These are phyloP conservation scores for Grus americana DNA, from an alignment of 2,113 vertebrate genomes.

Conservation along the genomic window DNA sequence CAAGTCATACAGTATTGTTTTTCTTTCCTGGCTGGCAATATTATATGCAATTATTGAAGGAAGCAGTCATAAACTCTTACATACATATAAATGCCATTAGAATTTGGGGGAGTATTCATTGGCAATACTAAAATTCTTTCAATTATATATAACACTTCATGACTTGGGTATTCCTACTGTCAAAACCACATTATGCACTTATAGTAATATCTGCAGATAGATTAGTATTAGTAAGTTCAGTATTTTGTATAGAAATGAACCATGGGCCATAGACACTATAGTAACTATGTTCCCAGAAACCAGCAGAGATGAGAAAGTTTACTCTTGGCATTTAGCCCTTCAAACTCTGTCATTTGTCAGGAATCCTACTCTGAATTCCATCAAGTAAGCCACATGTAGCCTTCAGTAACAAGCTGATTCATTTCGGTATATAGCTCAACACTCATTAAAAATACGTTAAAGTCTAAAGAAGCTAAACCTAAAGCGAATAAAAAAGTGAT, in stretches of 20 bases:
- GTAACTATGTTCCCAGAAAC: not conserved
- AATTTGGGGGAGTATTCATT: not conserved
- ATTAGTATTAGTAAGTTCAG: not conserved
- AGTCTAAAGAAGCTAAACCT: not conserved
- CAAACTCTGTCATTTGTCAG: not conserved
- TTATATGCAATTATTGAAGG: not conserved
- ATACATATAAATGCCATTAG: not conserved
- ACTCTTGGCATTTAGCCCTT: not conserved
- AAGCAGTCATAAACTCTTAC: not conserved
- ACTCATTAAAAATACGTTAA: not conserved
- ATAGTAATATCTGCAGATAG: not conserved
- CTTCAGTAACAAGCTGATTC: constrained; percentile 3
- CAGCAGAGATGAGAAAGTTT: constrained; percentile 1
- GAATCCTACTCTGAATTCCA: not conserved
- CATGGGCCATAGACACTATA: not conserved
- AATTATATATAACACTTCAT: not conserved
- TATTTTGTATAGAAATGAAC: not conserved
- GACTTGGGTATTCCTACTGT: not conserved
- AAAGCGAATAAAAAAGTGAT: not conserved
- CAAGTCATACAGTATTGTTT: not conserved
- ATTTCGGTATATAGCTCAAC: not conserved
- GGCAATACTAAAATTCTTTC: not conserved
- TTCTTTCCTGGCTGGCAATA: not conserved
- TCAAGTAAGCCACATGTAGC: not conserved
- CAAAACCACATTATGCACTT: not conserved